phyloP scores from a whole-genome alignment of 2,113 vertebrate species.

The Lutjanus erythropterus region DNA sequence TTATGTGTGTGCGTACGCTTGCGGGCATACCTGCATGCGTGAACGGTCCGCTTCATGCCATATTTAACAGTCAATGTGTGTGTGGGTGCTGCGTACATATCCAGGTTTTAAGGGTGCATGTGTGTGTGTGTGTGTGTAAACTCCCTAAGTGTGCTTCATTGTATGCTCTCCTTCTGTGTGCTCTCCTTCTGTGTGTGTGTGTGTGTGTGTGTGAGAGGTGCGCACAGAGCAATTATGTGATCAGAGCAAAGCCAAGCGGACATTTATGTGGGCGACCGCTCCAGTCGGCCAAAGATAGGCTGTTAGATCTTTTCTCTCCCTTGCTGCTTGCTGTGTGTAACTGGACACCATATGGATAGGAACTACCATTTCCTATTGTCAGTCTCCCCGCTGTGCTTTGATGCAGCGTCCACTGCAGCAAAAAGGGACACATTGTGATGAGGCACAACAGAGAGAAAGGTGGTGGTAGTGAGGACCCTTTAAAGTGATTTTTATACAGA shows the following conservation, averaged over 20 bases:
- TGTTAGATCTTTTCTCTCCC: constrained; percentile 62
- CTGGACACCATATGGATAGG: constrained; percentile 73
- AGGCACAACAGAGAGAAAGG: constrained; percentile 11
- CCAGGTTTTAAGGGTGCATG: constrained; percentile 31
- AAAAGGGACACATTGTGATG: constrained; percentile 42
- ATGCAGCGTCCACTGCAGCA: constrained; percentile 52
- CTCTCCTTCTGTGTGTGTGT: constrained; percentile 45
- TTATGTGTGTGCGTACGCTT: background rate
- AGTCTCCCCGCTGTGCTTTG: constrained; percentile 61
- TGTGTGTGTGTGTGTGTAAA: constrained; percentile 29
- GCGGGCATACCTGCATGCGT: constrained; percentile 16
- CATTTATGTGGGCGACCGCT: constrained; percentile 75
- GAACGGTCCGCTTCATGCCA: constrained; percentile 31
- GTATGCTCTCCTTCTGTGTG: constrained; percentile 40
- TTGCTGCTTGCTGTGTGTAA: constrained; percentile 13
- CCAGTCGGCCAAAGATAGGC: constrained; percentile 67
- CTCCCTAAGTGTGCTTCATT: constrained; percentile 47
- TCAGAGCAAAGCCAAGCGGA: constrained; percentile 79
- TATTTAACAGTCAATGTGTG: constrained; percentile 22
- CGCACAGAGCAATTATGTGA: constrained; percentile 76
- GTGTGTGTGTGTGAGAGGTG: constrained; percentile 64
- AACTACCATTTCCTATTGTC: constrained; percentile 64
- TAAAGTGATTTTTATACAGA: constrained; percentile 10
- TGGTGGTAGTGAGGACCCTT: background rate
- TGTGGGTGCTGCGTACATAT: constrained; percentile 29